A percentile compares a stretch with the other conserved stretches of the same genome.
Conservation (phyloP, 1,140 invertebrate genomes). For the Pachypsylla venusta region DNA sequence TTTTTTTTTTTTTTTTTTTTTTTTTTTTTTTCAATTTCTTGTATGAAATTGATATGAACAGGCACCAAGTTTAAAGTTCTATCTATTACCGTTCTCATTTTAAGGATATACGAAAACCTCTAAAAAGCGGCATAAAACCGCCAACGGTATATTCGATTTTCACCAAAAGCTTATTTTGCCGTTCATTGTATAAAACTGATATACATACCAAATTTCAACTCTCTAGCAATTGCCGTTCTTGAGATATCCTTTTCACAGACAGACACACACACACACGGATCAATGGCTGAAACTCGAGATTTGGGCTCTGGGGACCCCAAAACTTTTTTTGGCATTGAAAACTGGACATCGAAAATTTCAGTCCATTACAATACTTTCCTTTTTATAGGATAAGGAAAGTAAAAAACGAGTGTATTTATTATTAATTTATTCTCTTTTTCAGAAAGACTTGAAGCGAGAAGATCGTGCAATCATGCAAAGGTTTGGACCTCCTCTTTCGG, state of each 20-base stretch:
- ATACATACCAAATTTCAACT: too few species aligned
- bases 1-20: constrained; percentile 1
- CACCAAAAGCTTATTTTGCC: too few species aligned
- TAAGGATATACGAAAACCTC: too few species aligned
- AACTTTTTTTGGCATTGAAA: not conserved
- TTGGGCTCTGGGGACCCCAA: not conserved
- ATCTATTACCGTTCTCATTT: not conserved
- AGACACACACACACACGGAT: not conserved
- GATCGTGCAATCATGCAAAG: not conserved
- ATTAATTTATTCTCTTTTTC: not conserved
- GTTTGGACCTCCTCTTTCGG: not conserved
- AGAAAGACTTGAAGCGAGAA: not conserved
- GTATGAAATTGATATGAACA: too few species aligned
- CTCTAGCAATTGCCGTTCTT: not conserved
- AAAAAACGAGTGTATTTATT: too few species aligned
- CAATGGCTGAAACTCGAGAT: not conserved
- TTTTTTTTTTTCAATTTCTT: not conserved
- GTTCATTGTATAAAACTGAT: not conserved
- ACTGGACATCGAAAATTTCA: not conserved
- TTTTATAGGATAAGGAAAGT: too few species aligned
- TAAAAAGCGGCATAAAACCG: too few species aligned
- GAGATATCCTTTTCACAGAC: not conserved
- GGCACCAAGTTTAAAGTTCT: not conserved
- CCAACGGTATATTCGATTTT: too few species aligned
- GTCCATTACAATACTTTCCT: not conserved